Evolutionary conservation across 2,113 vertebrate genomes (phyloP).

Genomic region (Zosterops lateralis): DNA sequence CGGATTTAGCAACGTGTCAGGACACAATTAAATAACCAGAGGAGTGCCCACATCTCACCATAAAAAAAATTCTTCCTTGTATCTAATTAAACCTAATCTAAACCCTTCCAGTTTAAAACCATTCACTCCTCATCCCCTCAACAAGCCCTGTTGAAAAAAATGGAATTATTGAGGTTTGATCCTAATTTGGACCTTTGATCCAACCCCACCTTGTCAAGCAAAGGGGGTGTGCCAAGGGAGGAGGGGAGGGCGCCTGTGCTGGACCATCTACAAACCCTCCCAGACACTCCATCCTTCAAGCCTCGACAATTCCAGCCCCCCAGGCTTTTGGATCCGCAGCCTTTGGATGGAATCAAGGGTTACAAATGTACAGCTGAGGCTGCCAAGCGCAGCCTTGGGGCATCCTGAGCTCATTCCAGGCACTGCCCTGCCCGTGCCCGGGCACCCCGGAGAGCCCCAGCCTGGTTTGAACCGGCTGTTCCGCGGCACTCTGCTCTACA

Average conservation of each 20-base stretch:
- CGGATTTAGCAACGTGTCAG: not conserved
- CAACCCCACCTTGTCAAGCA: not conserved
- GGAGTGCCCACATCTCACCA: not conserved
- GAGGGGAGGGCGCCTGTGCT: not conserved
- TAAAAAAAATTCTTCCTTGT: not conserved
- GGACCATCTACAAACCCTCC: not conserved
- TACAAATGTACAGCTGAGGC: not conserved
- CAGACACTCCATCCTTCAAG: not conserved
- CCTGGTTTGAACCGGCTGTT: slow-evolving; percentile 26
- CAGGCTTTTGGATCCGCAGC: not conserved
- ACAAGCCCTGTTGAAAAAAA: not conserved
- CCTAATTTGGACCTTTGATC: not conserved
- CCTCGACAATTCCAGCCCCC: not conserved
- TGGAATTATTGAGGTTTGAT: not conserved
- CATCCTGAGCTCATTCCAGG: not conserved
- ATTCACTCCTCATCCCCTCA: not conserved
- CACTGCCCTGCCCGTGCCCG: not conserved
- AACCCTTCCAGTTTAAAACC: not conserved
- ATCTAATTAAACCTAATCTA: too few species aligned
- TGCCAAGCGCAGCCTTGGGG: not conserved
- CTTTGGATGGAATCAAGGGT: not conserved
- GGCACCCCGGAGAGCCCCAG: not conserved
- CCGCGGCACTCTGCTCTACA: slow-evolving; percentile 38
- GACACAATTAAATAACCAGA: not conserved
- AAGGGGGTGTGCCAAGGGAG: not conserved